These are phyloP conservation scores for Ginglymostoma cirratum DNA, from an alignment of 2,113 vertebrate species.

Conservation along the genomic window DNA sequence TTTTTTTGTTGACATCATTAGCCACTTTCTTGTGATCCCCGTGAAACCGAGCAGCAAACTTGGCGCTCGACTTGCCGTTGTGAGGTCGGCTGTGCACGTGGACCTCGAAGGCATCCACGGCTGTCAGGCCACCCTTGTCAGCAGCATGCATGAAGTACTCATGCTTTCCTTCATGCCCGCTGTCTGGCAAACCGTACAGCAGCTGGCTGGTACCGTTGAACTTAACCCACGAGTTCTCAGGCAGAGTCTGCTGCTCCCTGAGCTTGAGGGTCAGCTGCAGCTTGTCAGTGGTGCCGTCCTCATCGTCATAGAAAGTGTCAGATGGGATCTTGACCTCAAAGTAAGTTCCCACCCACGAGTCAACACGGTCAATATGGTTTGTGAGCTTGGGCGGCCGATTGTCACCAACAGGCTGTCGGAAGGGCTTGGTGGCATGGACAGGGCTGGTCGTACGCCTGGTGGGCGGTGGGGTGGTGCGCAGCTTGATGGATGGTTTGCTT, in stretches of 20 bases:
- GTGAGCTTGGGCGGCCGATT: conserved; percentile 75
- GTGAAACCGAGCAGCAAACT: conserved; percentile 75
- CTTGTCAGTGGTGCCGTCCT: conserved; percentile 88
- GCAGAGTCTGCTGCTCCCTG: conserved; percentile 72
- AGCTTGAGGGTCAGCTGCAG: conserved; percentile 78
- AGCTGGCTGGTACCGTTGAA: conserved; percentile 93
- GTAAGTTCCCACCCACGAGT: conserved; percentile 87
- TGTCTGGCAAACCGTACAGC: conserved; percentile 82
- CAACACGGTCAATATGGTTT: conserved; percentile 82
- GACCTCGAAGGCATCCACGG: conserved; percentile 85
- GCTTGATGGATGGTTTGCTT: conserved; percentile 63
- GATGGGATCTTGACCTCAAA: conserved; percentile 91
- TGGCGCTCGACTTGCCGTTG: conserved; percentile 70
- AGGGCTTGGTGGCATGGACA: conserved; percentile 48
- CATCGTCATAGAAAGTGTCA: conserved; percentile 82
- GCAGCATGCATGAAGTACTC: conserved; percentile 89
- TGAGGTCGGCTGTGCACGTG: conserved; percentile 72
- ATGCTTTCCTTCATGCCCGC: conserved; percentile 71
- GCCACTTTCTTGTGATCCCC: conserved; percentile 69
- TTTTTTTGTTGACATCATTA: conserved; percentile 79
- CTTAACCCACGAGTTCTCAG: conserved; percentile 83
- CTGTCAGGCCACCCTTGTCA: conserved; percentile 79
- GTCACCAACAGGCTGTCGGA: conserved; percentile 49
- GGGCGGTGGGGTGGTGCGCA: conserved; percentile 68
- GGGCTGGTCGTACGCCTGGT: conserved; percentile 65